Conservation (phyloP, 2,888 invertebrate species). For the Amitus sp. region DNA sequence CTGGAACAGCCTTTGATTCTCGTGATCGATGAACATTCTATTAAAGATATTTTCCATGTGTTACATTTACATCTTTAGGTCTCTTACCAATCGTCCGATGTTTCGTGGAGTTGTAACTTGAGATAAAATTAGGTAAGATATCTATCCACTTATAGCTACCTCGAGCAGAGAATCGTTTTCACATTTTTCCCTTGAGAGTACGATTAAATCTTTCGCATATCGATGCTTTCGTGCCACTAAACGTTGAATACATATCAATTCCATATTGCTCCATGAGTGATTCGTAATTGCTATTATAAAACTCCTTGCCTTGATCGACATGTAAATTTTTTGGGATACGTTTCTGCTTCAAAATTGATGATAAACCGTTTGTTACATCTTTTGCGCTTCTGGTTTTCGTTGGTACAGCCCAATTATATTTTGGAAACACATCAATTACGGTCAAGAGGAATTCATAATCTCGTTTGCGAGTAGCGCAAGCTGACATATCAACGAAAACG, state of each 20-base stretch:
- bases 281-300: conserved; percentile 38
- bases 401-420: conserved; percentile 57
- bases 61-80: conserved; percentile 34
- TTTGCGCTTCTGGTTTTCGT: conserved; percentile 51
- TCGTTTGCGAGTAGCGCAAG: conserved; percentile 46
- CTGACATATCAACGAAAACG: conserved; percentile 59
- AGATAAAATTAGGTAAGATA: conserved; percentile 27
- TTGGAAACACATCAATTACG: conserved; percentile 60
- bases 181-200: conserved; percentile 46
- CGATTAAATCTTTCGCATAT: conserved; percentile 52
- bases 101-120: conserved; percentile 42
- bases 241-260: conserved; percentile 39
- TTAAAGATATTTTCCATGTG: conserved; percentile 49
- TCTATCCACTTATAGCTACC: conserved; percentile 41
- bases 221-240: conserved; percentile 46
- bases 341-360: no score
- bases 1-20: neutral
- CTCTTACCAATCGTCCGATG: conserved; percentile 18
- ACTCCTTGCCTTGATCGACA: conserved; percentile 42
- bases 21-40: conserved; percentile 38
- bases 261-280: conserved; percentile 5
- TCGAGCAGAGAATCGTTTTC: conserved; percentile 39
- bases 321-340: conserved; percentile 37
- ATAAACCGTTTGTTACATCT: conserved; percentile 42
- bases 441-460: conserved; percentile 54